phyloP scores from a whole-genome alignment of 2,888 invertebrate genomes.

The Nemurella pictetii region DNA sequence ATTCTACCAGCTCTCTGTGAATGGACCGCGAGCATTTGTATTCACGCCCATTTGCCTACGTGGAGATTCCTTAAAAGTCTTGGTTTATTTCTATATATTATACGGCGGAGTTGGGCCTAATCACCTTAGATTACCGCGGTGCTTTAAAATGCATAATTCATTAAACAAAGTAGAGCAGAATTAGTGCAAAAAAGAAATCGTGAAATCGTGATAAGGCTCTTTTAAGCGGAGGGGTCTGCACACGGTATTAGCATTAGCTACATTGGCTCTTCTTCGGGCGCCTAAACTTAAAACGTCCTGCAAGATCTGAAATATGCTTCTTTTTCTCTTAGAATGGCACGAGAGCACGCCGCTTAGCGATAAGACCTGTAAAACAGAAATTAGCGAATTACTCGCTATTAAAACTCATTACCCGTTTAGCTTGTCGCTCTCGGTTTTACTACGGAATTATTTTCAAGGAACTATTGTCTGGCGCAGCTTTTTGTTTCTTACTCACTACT shows the following conservation, averaged over 20 bases:
- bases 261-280: not conserved
- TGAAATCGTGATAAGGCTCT: slow-evolving; percentile 19
- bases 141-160: slow-evolving; percentile 21
- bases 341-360: not conserved
- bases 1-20: not conserved
- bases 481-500: not conserved
- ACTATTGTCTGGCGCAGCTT: not conserved
- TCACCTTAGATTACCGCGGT: slow-evolving; percentile 22
- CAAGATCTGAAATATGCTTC: not conserved
- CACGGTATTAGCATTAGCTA: not conserved
- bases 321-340: not conserved
- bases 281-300: not conserved
- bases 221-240: not conserved
- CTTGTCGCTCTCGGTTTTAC: not conserved
- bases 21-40: not conserved
- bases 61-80: not conserved
- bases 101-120: slow-evolving; percentile 3
- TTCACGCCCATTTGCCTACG: not conserved
- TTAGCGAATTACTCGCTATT: not conserved
- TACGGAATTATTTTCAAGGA: not conserved
- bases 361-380: not conserved
- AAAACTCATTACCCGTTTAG: not conserved
- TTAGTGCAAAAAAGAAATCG: slow-evolving; percentile 9
- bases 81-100: slow-evolving; percentile 3
- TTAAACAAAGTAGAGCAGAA: slow-evolving; percentile 12